Evolutionary conservation across 2,888 invertebrate genomes (phyloP).

Genomic region (Euclidia mi): DNA sequence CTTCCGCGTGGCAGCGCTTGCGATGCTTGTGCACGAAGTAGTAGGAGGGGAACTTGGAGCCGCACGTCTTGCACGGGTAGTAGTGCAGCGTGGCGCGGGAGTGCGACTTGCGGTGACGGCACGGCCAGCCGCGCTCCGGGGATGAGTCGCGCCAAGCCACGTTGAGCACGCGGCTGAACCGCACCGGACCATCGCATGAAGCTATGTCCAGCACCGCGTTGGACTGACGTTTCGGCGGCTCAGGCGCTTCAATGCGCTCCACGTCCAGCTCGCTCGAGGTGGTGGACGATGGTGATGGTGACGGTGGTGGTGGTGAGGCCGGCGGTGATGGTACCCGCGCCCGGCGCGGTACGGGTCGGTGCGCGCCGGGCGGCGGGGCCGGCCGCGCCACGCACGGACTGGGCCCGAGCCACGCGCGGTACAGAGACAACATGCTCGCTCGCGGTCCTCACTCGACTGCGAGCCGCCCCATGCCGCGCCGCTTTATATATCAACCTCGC

Average conservation of each 20-base stretch:
- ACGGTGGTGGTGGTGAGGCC: constrained; percentile 73
- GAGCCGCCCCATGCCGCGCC: constrained; percentile 47
- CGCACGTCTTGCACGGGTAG: constrained; percentile 98
- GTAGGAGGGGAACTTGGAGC: constrained; percentile 97
- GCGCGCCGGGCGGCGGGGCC: constrained; percentile 85
- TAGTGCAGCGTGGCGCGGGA: constrained; percentile 94
- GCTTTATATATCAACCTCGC: constrained; percentile 65
- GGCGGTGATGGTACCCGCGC: constrained; percentile 78
- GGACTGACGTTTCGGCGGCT: constrained; percentile 62
- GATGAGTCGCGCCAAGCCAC: constrained; percentile 91
- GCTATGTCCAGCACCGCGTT: constrained; percentile 95
- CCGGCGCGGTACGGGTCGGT: constrained; percentile 81
- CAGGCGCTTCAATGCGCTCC: constrained; percentile 76
- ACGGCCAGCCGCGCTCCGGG: constrained; percentile 94
- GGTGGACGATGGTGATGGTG: constrained; percentile 80
- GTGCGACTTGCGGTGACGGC: constrained; percentile 95
- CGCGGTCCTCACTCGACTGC: constrained; percentile 64
- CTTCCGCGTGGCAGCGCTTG: constrained; percentile 95
- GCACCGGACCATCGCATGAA: constrained; percentile 97
- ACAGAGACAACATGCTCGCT: constrained; percentile 83
- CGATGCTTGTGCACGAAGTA: constrained; percentile 98
- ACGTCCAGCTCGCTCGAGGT: constrained; percentile 85
- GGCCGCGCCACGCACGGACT: constrained; percentile 84
- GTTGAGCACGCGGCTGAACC: constrained; percentile 95
- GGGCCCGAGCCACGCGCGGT: constrained; percentile 88